A percentile compares a stretch with the other conserved stretches of the same genome.
These are phyloP conservation scores for Ondatra zibethicus DNA, from an alignment of 2,113 vertebrate genomes.

Conservation along the genomic window DNA sequence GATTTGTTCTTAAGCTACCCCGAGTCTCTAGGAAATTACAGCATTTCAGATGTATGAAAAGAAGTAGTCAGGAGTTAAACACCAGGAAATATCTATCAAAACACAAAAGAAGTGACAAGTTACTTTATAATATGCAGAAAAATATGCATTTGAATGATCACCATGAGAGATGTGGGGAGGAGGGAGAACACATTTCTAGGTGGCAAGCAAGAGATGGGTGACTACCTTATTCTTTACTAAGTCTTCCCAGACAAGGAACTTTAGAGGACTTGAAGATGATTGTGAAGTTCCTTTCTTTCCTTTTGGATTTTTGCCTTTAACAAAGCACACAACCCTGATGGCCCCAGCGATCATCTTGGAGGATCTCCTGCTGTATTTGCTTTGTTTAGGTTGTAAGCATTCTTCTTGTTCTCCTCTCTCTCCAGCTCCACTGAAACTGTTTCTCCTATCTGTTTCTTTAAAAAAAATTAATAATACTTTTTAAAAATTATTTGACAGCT, in stretches of 20 bases:
- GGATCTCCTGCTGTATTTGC: background rate
- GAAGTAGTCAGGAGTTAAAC: constrained; percentile 67
- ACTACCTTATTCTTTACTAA: constrained; percentile 72
- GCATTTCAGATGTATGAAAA: constrained; percentile 40
- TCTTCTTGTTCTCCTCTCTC: background rate
- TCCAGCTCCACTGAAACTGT: background rate
- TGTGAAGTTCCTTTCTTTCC: constrained; percentile 21
- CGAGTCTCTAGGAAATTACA: constrained; percentile 34
- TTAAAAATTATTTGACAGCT: background rate
- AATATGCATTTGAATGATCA: constrained; percentile 55
- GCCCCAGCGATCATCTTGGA: background rate
- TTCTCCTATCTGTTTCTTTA: background rate
- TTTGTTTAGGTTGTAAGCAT: constrained; percentile 2
- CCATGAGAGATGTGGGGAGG: constrained; percentile 38
- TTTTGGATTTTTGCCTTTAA: constrained; percentile 16
- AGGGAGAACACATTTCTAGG: constrained; percentile 25
- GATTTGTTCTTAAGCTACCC: background rate
- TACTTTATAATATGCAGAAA: constrained; percentile 67
- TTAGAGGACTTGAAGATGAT: constrained; percentile 50
- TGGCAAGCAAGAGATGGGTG: constrained; percentile 35
- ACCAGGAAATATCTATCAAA: constrained; percentile 69
- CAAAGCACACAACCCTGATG: background rate
- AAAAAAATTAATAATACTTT: background rate
- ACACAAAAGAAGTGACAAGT: constrained; percentile 68
- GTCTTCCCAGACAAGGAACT: constrained; percentile 66